Evolutionary conservation across 2,113 vertebrate species (phyloP), one percentile per base, ranked within the genome.

Genomic region (Engystomops pustulosus): DNA sequence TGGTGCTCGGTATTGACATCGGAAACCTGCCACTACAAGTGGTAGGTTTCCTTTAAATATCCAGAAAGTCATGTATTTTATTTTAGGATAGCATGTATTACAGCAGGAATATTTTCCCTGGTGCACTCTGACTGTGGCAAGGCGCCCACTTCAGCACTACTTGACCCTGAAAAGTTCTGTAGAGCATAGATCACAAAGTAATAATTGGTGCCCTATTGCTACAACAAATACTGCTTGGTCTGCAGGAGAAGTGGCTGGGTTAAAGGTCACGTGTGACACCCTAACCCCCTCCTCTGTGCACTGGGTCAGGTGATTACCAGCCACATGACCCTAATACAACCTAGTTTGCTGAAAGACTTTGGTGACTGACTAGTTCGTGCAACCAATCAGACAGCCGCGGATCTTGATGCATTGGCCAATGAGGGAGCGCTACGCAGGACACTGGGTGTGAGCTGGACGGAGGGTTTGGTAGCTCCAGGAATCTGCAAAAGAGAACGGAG

Each of bases 231-330:
- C 7, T 6, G 69, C 69, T 72, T 45, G 47, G 10, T 18, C 70
- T 18, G 41, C 70, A 74, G 18, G 15, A 18, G 14, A 53, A 53
- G 49, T 20, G 30, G 1, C 1, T 7, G 44, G 47, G 85, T 68
- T 60, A 86, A 78, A 58, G 83, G 58, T 85, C 75, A 65, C 62
- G 12, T 30, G 20, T 15, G 15, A 23, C 3, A 11, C 86, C 77
- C 89, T 85, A 85, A 81, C 72, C 78, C 83, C 0, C 85, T 80
- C 83, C 89, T 60, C 51, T 87, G 62, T 2, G 38, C 32, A 45
- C 47, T 69, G 80, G 90, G 95, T 98, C 96, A 97, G 94, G 94
- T 96, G 96, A 97, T 92, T 90, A 85, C 12, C 75, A 89, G 72
- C 72, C 89, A 89, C 89, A 90, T 91, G 91, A 91, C 87, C 79